Base-by-base conservation (phyloP, 2,113 vertebrate species). In the zebrafish (Danio rerio) region DNA sequence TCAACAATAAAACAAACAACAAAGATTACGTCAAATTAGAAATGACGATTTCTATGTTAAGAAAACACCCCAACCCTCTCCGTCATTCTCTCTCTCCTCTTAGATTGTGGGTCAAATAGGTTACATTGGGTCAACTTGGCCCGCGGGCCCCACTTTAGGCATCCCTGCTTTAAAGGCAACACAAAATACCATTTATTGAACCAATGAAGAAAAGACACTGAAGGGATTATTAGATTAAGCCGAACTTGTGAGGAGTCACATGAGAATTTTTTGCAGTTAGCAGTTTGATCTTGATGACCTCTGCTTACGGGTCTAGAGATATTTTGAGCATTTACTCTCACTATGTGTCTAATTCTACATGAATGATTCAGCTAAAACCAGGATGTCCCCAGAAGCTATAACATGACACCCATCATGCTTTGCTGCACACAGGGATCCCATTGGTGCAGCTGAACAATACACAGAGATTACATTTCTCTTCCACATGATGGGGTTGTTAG, bases 231-330 rank as follows among this genome's bases (percentile, higher is more conserved):
- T 79, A 79, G 76, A 55, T 78, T 66, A 66, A 66, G 74, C 74
- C 16, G 61, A 79, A 53, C 0, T 79, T 43, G 77, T 79, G 49
- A 79, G 15, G 31, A 42, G 49, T 52, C 77, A 68, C 49, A 58
- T 80, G 65, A 45, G 52, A 45, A 7, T 63, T 66, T 45, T 53
- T 68, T 12, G 15, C 9, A 58, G 70, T 87, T 78, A 79, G 40
- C 81, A 73, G 69, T 81, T 55, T 87, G 70, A 78, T 43, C 56
- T 45, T 20, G 77, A 72, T 65, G 31, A 87, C 58, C 77, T 62
- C 68, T 62, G 61, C 10, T 8, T 81, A 15, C 43, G 86, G 71
- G 4, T 56, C 71, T 58, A 20, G 0, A 62, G 18, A 65, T 10
- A 65, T 9, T 16, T 31, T 7, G 20, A 9, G 11, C 20, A 5